Conservation (phyloP, 1,140 invertebrate genomes). For the Drosophila kohkoa region DNA sequence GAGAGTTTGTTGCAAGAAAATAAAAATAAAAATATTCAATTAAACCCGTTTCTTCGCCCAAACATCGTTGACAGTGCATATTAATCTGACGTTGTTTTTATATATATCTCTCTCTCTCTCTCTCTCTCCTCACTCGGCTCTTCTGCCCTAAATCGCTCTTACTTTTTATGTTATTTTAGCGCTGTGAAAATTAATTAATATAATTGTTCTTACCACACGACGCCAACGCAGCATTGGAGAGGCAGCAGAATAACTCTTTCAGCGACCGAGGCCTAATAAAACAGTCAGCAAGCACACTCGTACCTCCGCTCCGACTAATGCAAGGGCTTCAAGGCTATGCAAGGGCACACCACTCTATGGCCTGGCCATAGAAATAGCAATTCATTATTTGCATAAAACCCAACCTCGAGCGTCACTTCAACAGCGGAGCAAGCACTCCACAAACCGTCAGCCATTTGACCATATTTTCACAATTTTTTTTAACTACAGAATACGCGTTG, state of each 20-base stretch:
- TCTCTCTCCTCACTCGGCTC: not conserved
- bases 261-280: slow-evolving; percentile 59
- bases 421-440: slow-evolving; percentile 27
- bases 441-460: slow-evolving; percentile 25
- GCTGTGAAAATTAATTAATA: slow-evolving; percentile 75
- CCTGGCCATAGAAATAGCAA: slow-evolving; percentile 50
- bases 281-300: slow-evolving; percentile 21
- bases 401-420: slow-evolving; percentile 39
- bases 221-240: not conserved
- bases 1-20: slow-evolving; percentile 2
- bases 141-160: not conserved
- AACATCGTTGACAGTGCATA: slow-evolving; percentile 73
- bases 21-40: slow-evolving; percentile 81
- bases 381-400: slow-evolving; percentile 64
- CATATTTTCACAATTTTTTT: slow-evolving; percentile 30
- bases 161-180: slow-evolving; percentile 5
- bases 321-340: slow-evolving; percentile 4
- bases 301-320: slow-evolving; percentile 17
- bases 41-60: slow-evolving; percentile 69
- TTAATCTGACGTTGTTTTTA: slow-evolving; percentile 75
- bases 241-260: slow-evolving; percentile 3
- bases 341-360: slow-evolving; percentile 2
- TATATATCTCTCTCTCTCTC: not conserved
- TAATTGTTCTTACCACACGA: slow-evolving; percentile 71
- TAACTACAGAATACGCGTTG: slow-evolving; percentile 23